Evolutionary conservation across 2,888 invertebrate species (phyloP), one percentile per base, ranked within the genome.

Genomic region (Spicauda simplicius): DNA sequence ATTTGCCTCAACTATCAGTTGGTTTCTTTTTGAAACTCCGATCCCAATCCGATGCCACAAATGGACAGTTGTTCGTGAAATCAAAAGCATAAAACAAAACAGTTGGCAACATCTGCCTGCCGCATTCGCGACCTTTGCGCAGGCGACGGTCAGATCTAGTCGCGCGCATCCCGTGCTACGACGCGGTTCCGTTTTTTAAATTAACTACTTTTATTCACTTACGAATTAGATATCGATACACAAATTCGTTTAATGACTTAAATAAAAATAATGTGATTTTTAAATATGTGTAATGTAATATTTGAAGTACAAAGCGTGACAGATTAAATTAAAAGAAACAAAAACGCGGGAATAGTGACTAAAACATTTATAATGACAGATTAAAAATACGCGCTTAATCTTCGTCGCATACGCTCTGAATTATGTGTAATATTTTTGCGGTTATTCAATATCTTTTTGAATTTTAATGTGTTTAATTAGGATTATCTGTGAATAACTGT

Each of bases 21-120:
- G 33, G 3, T n/a, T n/a, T 8, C 8, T 33, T 33, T 55, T 64
- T 56, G 30, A 33, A 19, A 56, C 19, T 18, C 14, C 25, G 25
- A 25, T 37, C 33, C 56, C 41, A 20, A 64, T 52, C 64, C 52
- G 16, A 19, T 50, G 2, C 56, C 56, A 16, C 8, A 19, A 33
- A 53, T 1, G 48, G 25, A 67, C 66, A 64, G 54, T 57, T 63
- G 52, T 55, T 58, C 20, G 64, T 62, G 20, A 54, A 64, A 45
- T 14, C 62, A 55, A 66, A 65, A 63, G 66, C 14, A 33, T 33
- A 71, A 69, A 65, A 70, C 73, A 71, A 76, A 83, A 84, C 80
- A 78, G 83, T 82, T 81, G 76, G 68, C 66, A 66, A 75, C 81
- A 74, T 76, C 82, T 82, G 81, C 56, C 63, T 74, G 72, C 71